phyloP scores from a whole-genome alignment of 2,797 vertebrate species.

The Pangasius larnaudii region DNA sequence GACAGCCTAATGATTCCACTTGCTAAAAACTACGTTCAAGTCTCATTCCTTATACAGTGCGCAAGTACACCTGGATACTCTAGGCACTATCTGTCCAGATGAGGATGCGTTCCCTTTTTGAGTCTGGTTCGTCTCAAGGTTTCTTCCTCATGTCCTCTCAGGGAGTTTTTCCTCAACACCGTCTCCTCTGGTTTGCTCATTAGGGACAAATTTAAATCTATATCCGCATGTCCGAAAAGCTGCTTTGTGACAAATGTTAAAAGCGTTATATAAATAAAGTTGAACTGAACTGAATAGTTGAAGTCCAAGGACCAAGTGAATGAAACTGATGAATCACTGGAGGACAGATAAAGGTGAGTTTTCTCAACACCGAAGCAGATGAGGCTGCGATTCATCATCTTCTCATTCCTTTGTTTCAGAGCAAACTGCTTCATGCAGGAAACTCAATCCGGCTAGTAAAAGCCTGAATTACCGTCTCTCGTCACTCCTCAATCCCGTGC shows the following conservation, averaged over 20 bases:
- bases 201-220: not conserved
- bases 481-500: slow-evolving; percentile 65
- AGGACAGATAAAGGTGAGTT: slow-evolving; percentile 38
- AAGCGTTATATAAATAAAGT: not conserved
- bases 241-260: not conserved
- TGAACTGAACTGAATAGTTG: not conserved
- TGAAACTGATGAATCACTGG: slow-evolving; percentile 7
- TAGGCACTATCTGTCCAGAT: not conserved
- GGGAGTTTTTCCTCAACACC: not conserved
- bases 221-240: not conserved
- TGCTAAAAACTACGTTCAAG: not conserved
- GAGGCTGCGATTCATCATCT: not conserved
- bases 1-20: not conserved
- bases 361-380: slow-evolving; percentile 17
- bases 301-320: not conserved
- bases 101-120: not conserved
- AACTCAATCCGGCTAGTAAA: slow-evolving; percentile 64
- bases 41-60: not conserved
- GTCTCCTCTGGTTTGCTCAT: not conserved
- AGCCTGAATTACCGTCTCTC: slow-evolving; percentile 65
- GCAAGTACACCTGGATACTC: not conserved
- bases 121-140: not conserved
- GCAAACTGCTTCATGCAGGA: slow-evolving; percentile 62
- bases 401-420: slow-evolving; percentile 44
- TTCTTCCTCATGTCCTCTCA: not conserved